Percentiles rank a stretch among this genome's conserved stretches.
These are phyloP conservation scores for Plecotus auritus DNA, from an alignment of 2,113 vertebrate genomes.

Conservation along the genomic window DNA sequence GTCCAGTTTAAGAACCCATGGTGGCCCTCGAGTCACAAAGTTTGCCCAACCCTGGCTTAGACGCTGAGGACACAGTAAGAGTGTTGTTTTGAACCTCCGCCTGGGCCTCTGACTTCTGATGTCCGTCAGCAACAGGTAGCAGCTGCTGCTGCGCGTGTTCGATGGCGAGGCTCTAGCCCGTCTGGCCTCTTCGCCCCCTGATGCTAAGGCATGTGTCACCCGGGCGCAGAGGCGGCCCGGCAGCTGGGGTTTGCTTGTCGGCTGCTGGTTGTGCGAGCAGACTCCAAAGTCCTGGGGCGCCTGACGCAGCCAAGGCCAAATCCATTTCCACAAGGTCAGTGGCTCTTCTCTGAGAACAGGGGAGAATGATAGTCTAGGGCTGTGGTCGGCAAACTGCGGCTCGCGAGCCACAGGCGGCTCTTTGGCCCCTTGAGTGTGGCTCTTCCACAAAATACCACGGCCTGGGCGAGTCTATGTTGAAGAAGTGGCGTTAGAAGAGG, in stretches of 20 bases:
- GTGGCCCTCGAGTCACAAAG: too few relatives aligned
- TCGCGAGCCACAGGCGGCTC: too few relatives aligned
- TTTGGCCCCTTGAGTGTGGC: too few relatives aligned
- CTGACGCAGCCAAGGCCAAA: conserved; percentile 29
- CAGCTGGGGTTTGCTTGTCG: conserved; percentile 58
- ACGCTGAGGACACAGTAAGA: neutral
- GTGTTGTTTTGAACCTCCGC: neutral
- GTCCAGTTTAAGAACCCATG: too few relatives aligned
- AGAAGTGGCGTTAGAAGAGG: too few relatives aligned
- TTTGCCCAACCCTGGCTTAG: too few relatives aligned
- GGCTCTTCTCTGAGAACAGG: neutral
- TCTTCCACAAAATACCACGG: too few relatives aligned
- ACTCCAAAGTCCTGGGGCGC: conserved; percentile 41
- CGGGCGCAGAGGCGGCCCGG: conserved; percentile 36
- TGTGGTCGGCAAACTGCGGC: too few relatives aligned
- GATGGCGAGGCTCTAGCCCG: conserved; percentile 15
- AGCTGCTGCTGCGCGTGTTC: conserved; percentile 19
- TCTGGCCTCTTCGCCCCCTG: conserved; percentile 49
- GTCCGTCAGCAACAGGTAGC: conserved; percentile 24
- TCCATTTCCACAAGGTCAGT: conserved; percentile 45
- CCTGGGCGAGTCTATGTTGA: too few relatives aligned
- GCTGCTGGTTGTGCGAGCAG: neutral
- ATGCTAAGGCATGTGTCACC: conserved; percentile 14
- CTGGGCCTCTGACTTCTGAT: neutral
- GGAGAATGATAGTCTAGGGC: neutral